A percentile compares a stretch with the other conserved stretches of the same genome.
Evolutionary conservation across 2,797 vertebrate genomes (phyloP).

Genomic region (Lutjanus campechanus): DNA sequence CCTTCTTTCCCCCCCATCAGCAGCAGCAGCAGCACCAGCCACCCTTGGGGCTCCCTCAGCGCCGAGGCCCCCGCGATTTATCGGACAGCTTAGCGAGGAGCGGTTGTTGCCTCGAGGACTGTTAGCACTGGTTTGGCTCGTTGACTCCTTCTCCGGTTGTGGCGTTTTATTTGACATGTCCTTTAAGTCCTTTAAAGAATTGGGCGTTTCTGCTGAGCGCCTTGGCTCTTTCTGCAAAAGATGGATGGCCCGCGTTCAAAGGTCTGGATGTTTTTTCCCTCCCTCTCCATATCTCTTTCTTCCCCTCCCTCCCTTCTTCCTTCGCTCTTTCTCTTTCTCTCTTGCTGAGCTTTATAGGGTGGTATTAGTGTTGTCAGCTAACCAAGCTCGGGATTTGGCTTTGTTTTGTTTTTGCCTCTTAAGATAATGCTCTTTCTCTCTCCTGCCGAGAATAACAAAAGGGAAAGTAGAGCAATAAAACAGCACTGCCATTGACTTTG

Average conservation of each 20-base stretch:
- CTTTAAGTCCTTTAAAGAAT: conserved; percentile 86
- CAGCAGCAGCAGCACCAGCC: not conserved
- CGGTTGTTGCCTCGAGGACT: conserved; percentile 74
- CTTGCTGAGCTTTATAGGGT: conserved; percentile 64
- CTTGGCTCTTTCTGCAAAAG: conserved; percentile 87
- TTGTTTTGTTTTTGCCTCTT: conserved; percentile 75
- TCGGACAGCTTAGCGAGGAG: conserved; percentile 74
- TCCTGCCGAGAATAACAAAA: conserved; percentile 71
- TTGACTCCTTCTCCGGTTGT: conserved; percentile 70
- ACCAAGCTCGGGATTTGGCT: conserved; percentile 76
- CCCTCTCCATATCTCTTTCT: conserved; percentile 32
- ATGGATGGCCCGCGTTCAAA: conserved; percentile 87
- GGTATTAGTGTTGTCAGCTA: conserved; percentile 76
- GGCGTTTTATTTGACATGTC: conserved; percentile 83
- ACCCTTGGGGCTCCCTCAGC: conserved; percentile 37
- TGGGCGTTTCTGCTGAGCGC: conserved; percentile 86
- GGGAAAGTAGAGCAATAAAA: conserved; percentile 72
- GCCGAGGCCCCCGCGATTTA: conserved; percentile 65
- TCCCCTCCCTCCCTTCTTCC: conserved; percentile 5
- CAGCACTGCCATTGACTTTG: conserved; percentile 61
- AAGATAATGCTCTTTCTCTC: conserved; percentile 73
- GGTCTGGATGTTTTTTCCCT: conserved; percentile 78
- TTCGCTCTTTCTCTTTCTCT: conserved; percentile 17
- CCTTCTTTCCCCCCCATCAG: conserved; percentile 14
- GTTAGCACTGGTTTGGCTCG: conserved; percentile 68